These are phyloP conservation scores for Nomada fabriciana DNA, from an alignment of 2,888 invertebrate species.

Conservation along the genomic window DNA sequence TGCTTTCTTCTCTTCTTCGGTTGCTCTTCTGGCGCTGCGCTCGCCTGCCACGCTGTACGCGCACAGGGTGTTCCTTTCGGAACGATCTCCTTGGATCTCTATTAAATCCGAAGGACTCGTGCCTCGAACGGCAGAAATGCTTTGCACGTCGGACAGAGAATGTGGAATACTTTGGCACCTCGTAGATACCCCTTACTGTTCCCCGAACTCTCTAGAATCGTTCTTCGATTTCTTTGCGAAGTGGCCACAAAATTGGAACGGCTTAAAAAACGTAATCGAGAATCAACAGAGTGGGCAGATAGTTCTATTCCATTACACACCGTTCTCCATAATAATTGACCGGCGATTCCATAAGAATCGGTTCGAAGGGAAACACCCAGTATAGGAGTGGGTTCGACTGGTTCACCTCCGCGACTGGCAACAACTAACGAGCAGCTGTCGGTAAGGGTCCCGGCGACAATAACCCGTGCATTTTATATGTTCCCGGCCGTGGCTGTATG, in stretches of 20 bases:
- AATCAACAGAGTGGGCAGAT: too few relatives aligned
- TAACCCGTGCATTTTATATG: conserved; percentile 78
- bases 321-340: too few relatives aligned
- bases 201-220: too few relatives aligned
- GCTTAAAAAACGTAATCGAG: too few relatives aligned
- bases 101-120: background rate
- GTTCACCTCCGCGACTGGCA: conserved; percentile 73
- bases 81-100: background rate
- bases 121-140: background rate
- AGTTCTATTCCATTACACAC: too few relatives aligned
- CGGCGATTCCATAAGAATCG: conserved; percentile 7
- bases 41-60: conserved; percentile 3
- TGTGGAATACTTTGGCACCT: too few relatives aligned
- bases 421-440: conserved; percentile 79
- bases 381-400: conserved; percentile 69
- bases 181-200: too few relatives aligned
- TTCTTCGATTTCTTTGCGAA: too few relatives aligned
- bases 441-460: conserved; percentile 77
- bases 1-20: conserved; percentile 56
- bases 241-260: too few relatives aligned
- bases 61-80: conserved; percentile 37
- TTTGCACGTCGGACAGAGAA: background rate
- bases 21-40: conserved; percentile 10
- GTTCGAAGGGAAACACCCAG: conserved; percentile 47
- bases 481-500: conserved; percentile 59